A percentile compares a stretch with the other conserved stretches of the same genome.
Evolutionary conservation across 2,113 vertebrate species (phyloP).

Genomic region (Campylomormyrus numenius): DNA sequence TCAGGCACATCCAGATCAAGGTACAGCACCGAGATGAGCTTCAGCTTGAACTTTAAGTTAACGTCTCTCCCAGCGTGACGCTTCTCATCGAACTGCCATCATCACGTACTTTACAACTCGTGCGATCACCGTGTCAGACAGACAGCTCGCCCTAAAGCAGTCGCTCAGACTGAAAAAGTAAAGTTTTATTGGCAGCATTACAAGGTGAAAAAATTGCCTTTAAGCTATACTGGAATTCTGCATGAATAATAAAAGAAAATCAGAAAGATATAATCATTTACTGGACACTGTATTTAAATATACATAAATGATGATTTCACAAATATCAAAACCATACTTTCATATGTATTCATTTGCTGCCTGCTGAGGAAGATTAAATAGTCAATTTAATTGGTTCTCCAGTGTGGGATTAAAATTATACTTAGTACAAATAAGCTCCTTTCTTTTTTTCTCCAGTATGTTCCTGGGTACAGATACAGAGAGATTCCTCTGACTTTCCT

Average conservation of each 20-base stretch:
- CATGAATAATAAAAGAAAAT: background rate
- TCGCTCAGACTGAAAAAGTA: background rate
- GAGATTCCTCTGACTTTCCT: slow-evolving; percentile 85
- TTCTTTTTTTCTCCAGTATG: slow-evolving; percentile 65
- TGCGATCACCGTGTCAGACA: background rate
- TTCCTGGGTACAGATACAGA: slow-evolving; percentile 77
- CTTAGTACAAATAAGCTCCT: background rate
- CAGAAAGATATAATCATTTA: background rate
- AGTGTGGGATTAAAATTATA: background rate
- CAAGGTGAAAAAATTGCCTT: background rate
- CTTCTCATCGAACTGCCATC: background rate
- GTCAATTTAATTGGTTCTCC: too few relatives aligned
- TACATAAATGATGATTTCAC: background rate
- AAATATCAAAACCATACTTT: background rate
- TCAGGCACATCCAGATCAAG: slow-evolving; percentile 84
- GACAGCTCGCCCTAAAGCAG: background rate
- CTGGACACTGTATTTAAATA: background rate
- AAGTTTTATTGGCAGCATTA: background rate
- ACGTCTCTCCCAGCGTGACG: background rate
- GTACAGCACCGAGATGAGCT: slow-evolving; percentile 47
- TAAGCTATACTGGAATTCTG: background rate
- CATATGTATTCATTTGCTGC: background rate
- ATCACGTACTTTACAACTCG: background rate
- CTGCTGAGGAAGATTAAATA: background rate
- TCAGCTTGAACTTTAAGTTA: background rate